These are phyloP conservation scores for Limnephilus rhombicus DNA, from an alignment of 2,888 invertebrate genomes.

Conservation along the genomic window DNA sequence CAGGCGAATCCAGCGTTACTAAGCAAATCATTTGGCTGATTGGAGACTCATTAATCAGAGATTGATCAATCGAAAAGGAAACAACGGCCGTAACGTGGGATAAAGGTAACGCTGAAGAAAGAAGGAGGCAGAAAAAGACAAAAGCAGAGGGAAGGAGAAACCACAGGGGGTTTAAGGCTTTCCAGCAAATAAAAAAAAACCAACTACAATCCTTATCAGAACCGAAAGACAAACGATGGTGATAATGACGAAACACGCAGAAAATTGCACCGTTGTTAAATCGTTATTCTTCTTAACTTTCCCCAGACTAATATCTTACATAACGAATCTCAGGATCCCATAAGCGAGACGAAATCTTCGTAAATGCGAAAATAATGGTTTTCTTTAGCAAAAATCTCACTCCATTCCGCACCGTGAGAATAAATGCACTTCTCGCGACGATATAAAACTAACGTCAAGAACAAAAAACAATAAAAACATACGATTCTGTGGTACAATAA, in stretches of 20 bases:
- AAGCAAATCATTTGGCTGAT: too few relatives aligned
- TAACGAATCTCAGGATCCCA: constrained; percentile 25
- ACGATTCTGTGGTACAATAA: not conserved
- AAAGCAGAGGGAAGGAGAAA: not conserved
- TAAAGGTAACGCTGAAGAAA: not conserved
- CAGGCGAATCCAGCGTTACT: too few relatives aligned
- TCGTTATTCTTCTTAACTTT: not conserved
- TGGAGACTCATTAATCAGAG: too few relatives aligned
- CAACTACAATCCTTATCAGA: not conserved
- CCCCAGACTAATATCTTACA: not conserved
- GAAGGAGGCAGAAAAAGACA: not conserved
- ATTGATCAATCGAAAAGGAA: too few relatives aligned
- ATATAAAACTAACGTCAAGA: not conserved
- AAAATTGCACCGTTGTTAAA: not conserved
- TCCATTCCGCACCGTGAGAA: constrained; percentile 13
- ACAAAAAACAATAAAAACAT: not conserved
- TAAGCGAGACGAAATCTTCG: not conserved
- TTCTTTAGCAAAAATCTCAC: constrained; percentile 29
- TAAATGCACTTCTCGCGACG: constrained; percentile 8
- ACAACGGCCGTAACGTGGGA: too few relatives aligned
- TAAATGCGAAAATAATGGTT: constrained; percentile 36
- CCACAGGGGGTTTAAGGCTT: not conserved
- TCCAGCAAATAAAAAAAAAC: not conserved
- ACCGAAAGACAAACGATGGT: not conserved
- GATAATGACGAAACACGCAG: not conserved